Evolutionary conservation across 2,113 vertebrate genomes (phyloP), one percentile per base, ranked within the genome.

Genomic region (Oryzias celebensis): DNA sequence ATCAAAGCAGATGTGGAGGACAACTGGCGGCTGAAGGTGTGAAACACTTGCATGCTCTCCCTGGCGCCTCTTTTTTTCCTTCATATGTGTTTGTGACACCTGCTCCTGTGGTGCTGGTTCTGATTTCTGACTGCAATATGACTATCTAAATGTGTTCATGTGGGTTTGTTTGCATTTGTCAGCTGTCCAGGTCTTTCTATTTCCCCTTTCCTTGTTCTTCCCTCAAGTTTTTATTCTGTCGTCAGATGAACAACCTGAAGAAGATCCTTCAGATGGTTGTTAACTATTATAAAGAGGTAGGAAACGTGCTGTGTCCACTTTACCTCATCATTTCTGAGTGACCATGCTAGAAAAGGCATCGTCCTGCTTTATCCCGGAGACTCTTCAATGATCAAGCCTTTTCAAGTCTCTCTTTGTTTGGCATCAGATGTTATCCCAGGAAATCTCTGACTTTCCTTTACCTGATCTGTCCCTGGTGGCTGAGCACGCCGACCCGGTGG

Each of bases 11-110:
- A 97, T 76, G 91, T 95, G 61, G 94, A 93, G 59, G 95, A 95
- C 78, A 99, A 96, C 85, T 94, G 94, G 91, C 96, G 97, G 85
- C 93, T 99, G 87, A 99, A 99, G 97, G 97, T 99, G 94, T 46
- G 55, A 28, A 62, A 31, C 42, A 7, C 5, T 5, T 51, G 20
- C 7, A 2, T 12, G 0, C 61, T 7, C 4, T 12, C 0, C 61
- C 16, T n/a, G 28, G 28, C 60, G 26, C 14, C 36, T 26, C 49
- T 6, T 50, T 20, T 62, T 22, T 14, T 28, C 51, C 14, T 54
- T 14, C 12, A 56, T 50, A 4, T 0, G 2, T 14, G 20, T 73
- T 57, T 71, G 62, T 44, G 63, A 57, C 68, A 68, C 57, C 56
- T 54, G 26, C 26, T 28, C 7, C 26, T 5, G 26, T 28, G 26